These are phyloP conservation scores for Sebastes iracundus DNA, from an alignment of 2,797 vertebrate genomes.

Conservation along the genomic window DNA sequence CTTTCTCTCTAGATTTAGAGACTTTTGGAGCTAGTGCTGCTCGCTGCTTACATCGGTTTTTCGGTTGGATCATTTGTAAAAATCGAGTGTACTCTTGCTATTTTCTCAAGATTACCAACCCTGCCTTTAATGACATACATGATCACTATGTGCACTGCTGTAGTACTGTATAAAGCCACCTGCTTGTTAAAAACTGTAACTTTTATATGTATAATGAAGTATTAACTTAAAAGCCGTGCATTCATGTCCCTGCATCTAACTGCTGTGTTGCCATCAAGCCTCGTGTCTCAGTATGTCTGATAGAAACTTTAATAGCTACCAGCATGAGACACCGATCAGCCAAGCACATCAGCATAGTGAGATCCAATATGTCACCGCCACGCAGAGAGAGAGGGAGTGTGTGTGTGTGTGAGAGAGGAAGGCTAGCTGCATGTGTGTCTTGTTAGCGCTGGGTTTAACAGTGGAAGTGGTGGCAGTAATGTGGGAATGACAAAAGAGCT, in stretches of 20 bases:
- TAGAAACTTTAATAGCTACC: constrained; percentile 71
- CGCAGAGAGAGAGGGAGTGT: constrained; percentile 34
- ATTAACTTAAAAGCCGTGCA: constrained; percentile 20
- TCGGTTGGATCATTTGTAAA: no score
- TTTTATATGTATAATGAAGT: constrained; percentile 16
- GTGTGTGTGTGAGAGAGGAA: background rate
- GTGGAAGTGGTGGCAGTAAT: constrained; percentile 62
- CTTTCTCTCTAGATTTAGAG: no score
- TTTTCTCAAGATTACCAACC: no score
- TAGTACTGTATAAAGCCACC: background rate
- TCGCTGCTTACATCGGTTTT: no score
- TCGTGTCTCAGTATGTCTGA: constrained; percentile 56
- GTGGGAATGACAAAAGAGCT: constrained; percentile 66
- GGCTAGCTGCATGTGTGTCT: constrained; percentile 35
- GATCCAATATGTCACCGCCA: constrained; percentile 71
- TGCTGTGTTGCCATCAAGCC: constrained; percentile 47
- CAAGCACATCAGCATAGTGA: constrained; percentile 69
- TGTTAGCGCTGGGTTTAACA: constrained; percentile 59
- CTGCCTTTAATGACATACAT: background rate
- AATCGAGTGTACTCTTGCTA: no score
- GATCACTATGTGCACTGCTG: background rate
- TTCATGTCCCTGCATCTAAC: constrained; percentile 22
- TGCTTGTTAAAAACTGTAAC: background rate
- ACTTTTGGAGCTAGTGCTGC: no score
- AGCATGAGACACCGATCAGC: constrained; percentile 70